Percentiles rank a stretch among this genome's conserved stretches.
Evolutionary conservation across 2,888 invertebrate genomes (phyloP).

Genomic region (Psylliodes chrysocephalus): DNA sequence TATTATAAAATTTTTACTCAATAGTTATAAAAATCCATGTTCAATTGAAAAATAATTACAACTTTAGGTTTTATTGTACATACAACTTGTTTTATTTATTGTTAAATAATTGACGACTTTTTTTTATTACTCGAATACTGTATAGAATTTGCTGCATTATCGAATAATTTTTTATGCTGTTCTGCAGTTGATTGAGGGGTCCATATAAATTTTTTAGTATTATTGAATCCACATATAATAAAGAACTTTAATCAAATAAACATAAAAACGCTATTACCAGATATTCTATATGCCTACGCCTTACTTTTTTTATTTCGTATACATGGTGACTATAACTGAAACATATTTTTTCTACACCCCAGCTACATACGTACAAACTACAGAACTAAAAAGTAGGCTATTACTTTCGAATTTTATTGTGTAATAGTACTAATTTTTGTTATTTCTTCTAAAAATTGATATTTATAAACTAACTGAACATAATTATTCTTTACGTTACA

Average conservation of each 20-base stretch:
- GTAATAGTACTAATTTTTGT: too few species aligned
- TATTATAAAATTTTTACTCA: slow-evolving; percentile 15
- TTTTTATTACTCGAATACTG: slow-evolving; percentile 11
- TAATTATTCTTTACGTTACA: too few species aligned
- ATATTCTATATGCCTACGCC: too few species aligned
- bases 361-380: too few species aligned
- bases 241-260: slow-evolving; percentile 8
- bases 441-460: too few species aligned
- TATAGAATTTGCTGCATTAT: slow-evolving; percentile 4
- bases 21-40: slow-evolving; percentile 9
- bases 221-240: slow-evolving; percentile 7
- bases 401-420: too few species aligned
- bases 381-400: too few species aligned
- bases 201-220: slow-evolving; percentile 4
- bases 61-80: slow-evolving; percentile 8
- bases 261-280: neutral
- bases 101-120: slow-evolving; percentile 12
- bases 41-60: slow-evolving; percentile 14
- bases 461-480: too few species aligned
- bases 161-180: neutral
- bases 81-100: slow-evolving; percentile 12
- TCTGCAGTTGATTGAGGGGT: slow-evolving; percentile 11
- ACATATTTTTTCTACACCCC: too few species aligned
- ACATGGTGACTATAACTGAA: too few species aligned
- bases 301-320: too few species aligned